Percentiles rank a stretch among this genome's conserved stretches.
Evolutionary conservation across 2,888 invertebrate species (phyloP).

Genomic region (Campaea margaritaria): DNA sequence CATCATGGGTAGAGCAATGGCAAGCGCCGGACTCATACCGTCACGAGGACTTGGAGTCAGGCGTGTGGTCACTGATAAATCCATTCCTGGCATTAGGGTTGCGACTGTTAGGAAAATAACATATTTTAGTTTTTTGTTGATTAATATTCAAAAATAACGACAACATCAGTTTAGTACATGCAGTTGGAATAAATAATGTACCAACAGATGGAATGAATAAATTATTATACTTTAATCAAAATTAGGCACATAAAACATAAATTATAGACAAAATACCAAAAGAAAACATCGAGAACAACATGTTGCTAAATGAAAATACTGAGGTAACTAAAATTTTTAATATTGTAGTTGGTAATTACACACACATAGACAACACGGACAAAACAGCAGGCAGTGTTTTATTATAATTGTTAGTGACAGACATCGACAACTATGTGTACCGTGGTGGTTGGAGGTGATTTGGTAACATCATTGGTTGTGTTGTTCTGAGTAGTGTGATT

Average conservation of each 20-base stretch:
- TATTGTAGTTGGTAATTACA: conserved; percentile 19
- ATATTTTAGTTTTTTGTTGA: conserved; percentile 17
- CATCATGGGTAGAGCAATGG: conserved; percentile 86
- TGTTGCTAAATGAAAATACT: neutral
- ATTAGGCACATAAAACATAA: neutral
- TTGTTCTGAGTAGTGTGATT: conserved; percentile 71
- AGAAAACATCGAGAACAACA: neutral
- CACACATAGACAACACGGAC: conserved; percentile 31
- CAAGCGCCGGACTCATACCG: conserved; percentile 85
- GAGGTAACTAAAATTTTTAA: conserved; percentile 8
- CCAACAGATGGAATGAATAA: neutral
- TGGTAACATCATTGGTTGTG: conserved; percentile 60
- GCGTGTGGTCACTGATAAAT: conserved; percentile 87
- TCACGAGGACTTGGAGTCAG: conserved; percentile 88
- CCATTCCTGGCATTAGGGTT: conserved; percentile 83
- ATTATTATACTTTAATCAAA: neutral
- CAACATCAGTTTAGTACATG: conserved; percentile 44
- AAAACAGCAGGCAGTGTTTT: conserved; percentile 49
- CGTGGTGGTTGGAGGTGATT: conserved; percentile 68
- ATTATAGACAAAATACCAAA: neutral
- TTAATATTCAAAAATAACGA: conserved; percentile 15
- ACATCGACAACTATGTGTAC: conserved; percentile 62
- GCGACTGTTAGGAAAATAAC: conserved; percentile 68
- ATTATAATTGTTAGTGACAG: conserved; percentile 49
- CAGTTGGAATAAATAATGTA: conserved; percentile 44